Evolutionary conservation across 2,888 invertebrate species (phyloP).

Genomic region (Pyralis farinalis): DNA sequence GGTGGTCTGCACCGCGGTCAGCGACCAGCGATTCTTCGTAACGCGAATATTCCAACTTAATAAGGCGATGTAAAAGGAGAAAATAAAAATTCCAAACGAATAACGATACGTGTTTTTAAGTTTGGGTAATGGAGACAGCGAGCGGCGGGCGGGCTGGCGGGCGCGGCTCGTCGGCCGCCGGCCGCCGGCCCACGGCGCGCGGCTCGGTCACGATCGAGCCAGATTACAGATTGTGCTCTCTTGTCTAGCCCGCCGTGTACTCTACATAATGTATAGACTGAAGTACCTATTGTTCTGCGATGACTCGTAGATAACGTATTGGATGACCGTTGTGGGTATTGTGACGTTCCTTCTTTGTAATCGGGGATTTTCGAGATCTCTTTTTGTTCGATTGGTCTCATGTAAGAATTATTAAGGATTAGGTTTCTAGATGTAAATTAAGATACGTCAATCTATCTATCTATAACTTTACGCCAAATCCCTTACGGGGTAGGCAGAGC

Average conservation of each 20-base stretch:
- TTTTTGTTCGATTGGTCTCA: no score
- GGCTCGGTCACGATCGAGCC: conserved; percentile 62
- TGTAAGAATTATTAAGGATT: no score
- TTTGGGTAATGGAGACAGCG: conserved; percentile 39
- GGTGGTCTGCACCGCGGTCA: conserved; percentile 3
- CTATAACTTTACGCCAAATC: no score
- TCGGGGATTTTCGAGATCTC: not conserved
- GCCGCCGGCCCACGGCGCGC: conserved; percentile 43
- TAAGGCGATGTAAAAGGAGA: conserved; percentile 11
- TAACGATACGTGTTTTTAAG: conserved; percentile 18
- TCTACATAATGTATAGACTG: conserved; percentile 25
- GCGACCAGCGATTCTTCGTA: conserved; percentile 8
- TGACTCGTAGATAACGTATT: conserved; percentile 22
- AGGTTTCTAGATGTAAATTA: no score
- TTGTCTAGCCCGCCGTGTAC: conserved; percentile 37
- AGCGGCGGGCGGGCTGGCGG: conserved; percentile 38
- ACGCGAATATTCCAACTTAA: conserved; percentile 12
- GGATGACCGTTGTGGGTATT: conserved; percentile 26
- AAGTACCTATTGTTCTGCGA: conserved; percentile 38
- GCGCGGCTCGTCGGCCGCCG: conserved; percentile 32
- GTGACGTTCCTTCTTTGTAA: conserved; percentile 13
- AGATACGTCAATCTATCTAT: no score
- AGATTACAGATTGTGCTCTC: conserved; percentile 72
- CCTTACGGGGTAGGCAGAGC: no score
- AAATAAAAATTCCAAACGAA: conserved; percentile 17